Evolutionary conservation across 30 jellyfish, hydroid and myxozoan species (phyloP).

Genomic region (Pelagia noctiluca): DNA sequence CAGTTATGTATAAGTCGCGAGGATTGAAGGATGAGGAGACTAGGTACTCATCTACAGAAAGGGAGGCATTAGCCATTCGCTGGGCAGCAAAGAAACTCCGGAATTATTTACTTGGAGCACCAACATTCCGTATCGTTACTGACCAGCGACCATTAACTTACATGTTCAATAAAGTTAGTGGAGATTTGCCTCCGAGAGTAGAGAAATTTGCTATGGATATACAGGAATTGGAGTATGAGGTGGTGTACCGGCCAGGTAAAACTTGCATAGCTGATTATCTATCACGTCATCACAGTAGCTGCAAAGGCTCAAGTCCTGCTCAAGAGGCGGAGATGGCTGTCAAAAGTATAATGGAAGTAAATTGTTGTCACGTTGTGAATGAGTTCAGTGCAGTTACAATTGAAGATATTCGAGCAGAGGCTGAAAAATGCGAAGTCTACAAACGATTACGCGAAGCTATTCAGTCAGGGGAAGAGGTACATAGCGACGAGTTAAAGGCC

Average conservation of each 20-base stretch:
- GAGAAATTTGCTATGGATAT: neutral
- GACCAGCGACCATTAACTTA: slow-evolving; percentile 2
- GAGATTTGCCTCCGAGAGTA: slow-evolving; percentile 5
- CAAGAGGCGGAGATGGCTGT: slow-evolving; percentile 7
- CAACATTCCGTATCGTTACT: slow-evolving; percentile 5
- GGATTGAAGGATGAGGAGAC: slow-evolving; percentile 4
- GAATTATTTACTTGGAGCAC: slow-evolving; percentile 3
- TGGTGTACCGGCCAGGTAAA: slow-evolving; percentile 9
- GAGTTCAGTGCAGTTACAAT: slow-evolving; percentile 5
- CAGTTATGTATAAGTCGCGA: slow-evolving; percentile 5
- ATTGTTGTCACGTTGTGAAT: slow-evolving; percentile 3
- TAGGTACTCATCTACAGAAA: slow-evolving; percentile 3
- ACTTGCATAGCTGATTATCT: neutral
- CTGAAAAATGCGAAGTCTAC: slow-evolving; percentile 1
- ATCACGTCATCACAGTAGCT: slow-evolving; percentile 4
- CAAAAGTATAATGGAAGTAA: neutral
- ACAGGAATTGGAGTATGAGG: slow-evolving; percentile 4
- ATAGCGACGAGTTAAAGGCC: slow-evolving; percentile 4
- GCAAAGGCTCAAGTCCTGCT: slow-evolving; percentile 9
- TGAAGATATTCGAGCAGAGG: slow-evolving; percentile 6
- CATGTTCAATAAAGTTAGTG: slow-evolving; percentile 2
- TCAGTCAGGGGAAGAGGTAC: slow-evolving; percentile 9
- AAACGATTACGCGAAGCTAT: slow-evolving; percentile 5
- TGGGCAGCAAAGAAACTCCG: slow-evolving; percentile 9
- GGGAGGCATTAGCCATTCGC: slow-evolving; percentile 7